Evolutionary conservation across 2,888 invertebrate genomes (phyloP), one percentile per base, ranked within the genome.

Genomic region (Yponomeuta cagnagella): DNA sequence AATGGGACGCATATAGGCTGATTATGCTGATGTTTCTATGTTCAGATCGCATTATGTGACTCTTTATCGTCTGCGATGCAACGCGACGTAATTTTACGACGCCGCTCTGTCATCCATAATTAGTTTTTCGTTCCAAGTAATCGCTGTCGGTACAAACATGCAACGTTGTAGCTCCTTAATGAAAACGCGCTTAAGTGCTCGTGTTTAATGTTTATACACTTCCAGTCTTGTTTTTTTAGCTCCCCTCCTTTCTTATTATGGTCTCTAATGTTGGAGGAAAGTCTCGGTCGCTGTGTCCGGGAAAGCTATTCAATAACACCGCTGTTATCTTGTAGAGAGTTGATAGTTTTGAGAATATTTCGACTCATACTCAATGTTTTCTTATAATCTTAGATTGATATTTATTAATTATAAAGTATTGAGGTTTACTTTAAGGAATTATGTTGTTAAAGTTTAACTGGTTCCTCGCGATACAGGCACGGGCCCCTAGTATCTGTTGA

Each of bases 131-230:
- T 82, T 78, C 77, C 81, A 79, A 86, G 87, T 85, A 88, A 89
- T 86, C 83, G 86, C 79, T 79, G 82, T 82, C 81, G 80, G 82
- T 83, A 85, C 81, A 81, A 87, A 85, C 87, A 89, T 89, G 87
- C 88, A 89, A 88, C 87, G 84, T 87, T 87, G 85, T 86, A 81
- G 79, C 81, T 80, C 80, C 82, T 82, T 89, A 90, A 90, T 90
- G 88, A 90, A 89, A 89, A 88, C 82, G 83, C 85, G 87, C 83
- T 84, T 84, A 87, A 90, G 88, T 86, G 84, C 84, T 84, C 74
- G 83, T 84, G 85, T 86, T 90, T 88, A 88, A 87, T 85, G 86
- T 88, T 87, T 88, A 89, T 86, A 88, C 84, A 86, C 85, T 86
- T 87, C 82, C 83, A 86, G 52, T 58, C 82, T 88, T 80, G 80